These are phyloP conservation scores for Guaruba guarouba DNA, from an alignment of 2,113 vertebrate genomes.

Conservation along the genomic window DNA sequence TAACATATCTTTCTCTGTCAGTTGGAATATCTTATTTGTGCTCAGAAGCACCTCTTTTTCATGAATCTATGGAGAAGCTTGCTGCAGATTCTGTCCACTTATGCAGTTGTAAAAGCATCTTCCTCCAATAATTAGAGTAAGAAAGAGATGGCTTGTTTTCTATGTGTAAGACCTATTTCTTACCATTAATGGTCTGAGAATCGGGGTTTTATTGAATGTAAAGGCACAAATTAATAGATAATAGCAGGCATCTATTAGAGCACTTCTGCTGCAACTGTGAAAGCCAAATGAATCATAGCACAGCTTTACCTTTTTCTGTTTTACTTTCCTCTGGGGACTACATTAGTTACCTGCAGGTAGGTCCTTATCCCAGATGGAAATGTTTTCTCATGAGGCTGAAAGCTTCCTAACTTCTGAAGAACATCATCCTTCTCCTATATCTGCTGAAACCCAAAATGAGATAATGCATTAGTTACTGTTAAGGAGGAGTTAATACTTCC, in stretches of 20 bases:
- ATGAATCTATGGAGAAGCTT: not conserved
- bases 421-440: accelerated
- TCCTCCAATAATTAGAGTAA: not conserved
- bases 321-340: not conserved
- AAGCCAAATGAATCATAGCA: not conserved
- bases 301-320: not conserved
- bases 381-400: not conserved
- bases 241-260: not conserved
- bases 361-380: not conserved
- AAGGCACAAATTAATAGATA: not conserved
- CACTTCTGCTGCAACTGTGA: not conserved
- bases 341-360: not conserved
- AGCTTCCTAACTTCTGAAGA: not conserved
- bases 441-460: not conserved
- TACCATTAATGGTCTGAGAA: not conserved
- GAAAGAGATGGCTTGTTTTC: not conserved
- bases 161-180: not conserved
- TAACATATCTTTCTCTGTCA: slow-evolving; percentile 29
- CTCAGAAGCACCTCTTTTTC: slow-evolving; percentile 4
- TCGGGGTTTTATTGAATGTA: not conserved
- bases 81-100: not conserved
- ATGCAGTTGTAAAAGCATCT: not conserved
- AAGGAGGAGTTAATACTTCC: not conserved
- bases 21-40: slow-evolving; percentile 29
- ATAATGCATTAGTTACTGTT: not conserved